Evolutionary conservation across 2,113 vertebrate genomes (phyloP), one percentile per base, ranked within the genome.

Genomic region (Anser cygnoides): DNA sequence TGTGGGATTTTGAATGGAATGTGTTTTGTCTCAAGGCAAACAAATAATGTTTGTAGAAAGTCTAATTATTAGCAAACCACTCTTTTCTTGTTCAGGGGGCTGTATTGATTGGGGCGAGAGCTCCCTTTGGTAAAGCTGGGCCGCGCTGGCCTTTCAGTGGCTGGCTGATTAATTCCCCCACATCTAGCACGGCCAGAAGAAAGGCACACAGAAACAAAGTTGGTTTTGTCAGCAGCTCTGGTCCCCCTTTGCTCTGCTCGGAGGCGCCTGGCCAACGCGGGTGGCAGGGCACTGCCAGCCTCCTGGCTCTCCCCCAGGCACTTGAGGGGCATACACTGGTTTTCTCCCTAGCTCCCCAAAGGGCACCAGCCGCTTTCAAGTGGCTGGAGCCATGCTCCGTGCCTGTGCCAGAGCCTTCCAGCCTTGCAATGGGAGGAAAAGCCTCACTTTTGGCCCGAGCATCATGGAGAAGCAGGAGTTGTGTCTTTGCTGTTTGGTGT

Each of bases 11-110:
- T 74, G 84, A 89, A 58, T 58, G 62, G 72, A 79, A 94, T 39
- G 43, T 50, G 37, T 19, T 84, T 94, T 93, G 70, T 91, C 93
- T 93, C 76, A 74, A 88, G 54, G 79, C 54, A 93, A 95, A 93
- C 43, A 95, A 78, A 93, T 62, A 37, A 49, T 71, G 66, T 94
- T 86, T 95, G 87, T 88, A 61, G 61, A 77, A 94, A 87, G 80
- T 72, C 91, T 84, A 65, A 86, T 78, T 63, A 85, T 90, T 87
- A 90, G 35, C 80, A 87, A 87, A 50, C 28, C 0, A 0, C 72
- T 57, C 52, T 76, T 78, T 87, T 72, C 66, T 91, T 75, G 46
- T 76, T 71, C 76, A 73, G 70, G 61, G 18, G 15, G 14, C n/a
- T 90, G 55, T 67, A 83, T 25, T 49, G 87, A 87, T 28, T 55